Percentiles rank a stretch among this genome's conserved stretches.
These are phyloP conservation scores for Speoplatyrhinus poulsoni DNA, from an alignment of 2,113 vertebrate genomes.

Conservation along the genomic window DNA sequence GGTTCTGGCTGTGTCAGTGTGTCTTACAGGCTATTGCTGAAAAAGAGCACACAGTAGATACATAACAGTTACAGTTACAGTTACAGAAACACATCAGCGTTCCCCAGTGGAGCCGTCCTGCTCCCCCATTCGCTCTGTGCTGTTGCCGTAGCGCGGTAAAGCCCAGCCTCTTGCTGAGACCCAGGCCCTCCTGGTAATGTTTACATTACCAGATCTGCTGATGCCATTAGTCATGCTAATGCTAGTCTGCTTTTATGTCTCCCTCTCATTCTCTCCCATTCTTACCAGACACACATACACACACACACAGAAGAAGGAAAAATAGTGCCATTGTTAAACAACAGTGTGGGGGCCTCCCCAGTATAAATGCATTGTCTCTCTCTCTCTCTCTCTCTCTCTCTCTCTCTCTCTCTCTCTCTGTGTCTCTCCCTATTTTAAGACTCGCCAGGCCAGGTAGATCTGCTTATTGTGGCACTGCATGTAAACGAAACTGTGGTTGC, in stretches of 20 bases:
- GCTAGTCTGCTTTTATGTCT: neutral
- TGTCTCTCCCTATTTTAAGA: neutral
- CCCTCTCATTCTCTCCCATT: neutral
- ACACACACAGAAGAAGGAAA: neutral
- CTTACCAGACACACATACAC: neutral
- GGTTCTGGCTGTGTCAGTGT: too few relatives aligned
- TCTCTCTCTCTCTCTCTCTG: neutral
- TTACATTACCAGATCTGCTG: constrained; percentile 23
- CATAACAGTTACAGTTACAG: neutral
- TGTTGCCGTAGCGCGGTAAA: constrained; percentile 15
- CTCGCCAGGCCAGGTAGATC: constrained; percentile 30
- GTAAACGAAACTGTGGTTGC: constrained; percentile 52
- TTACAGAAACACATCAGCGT: neutral
- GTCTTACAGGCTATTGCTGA: too few relatives aligned
- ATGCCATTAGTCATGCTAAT: constrained; percentile 39
- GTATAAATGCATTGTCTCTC: neutral
- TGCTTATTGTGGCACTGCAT: constrained; percentile 60
- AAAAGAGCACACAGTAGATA: too few relatives aligned
- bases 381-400: neutral
- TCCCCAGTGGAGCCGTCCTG: neutral
- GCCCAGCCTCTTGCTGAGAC: constrained; percentile 3
- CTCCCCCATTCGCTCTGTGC: neutral
- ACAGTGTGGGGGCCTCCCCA: neutral
- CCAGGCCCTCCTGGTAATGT: constrained; percentile 13
- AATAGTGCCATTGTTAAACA: constrained; percentile 32